Conservation (phyloP, 2,113 vertebrate species). For the Nesogale talazaci region DNA sequence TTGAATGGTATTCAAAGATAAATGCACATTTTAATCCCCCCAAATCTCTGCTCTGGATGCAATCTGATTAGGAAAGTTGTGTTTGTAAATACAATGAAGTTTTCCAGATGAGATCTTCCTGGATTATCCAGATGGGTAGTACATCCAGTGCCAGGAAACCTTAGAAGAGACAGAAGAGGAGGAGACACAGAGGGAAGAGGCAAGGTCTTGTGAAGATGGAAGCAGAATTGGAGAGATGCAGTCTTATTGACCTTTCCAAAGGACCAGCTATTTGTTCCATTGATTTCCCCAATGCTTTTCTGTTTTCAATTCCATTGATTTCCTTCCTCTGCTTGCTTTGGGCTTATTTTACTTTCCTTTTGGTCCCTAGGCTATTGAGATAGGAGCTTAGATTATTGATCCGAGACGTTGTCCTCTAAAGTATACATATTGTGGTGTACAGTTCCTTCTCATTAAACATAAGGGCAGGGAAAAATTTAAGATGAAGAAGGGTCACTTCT, state of each 20-base stretch:
- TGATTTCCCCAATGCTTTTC: background rate
- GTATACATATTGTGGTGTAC: background rate
- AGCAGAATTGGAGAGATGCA: background rate
- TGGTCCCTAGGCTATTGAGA: background rate
- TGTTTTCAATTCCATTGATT: background rate
- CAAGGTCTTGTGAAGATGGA: background rate
- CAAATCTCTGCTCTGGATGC: background rate
- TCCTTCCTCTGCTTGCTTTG: background rate
- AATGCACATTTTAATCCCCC: background rate
- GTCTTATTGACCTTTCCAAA: constrained; percentile 21
- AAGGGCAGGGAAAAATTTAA: background rate
- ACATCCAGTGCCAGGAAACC: background rate
- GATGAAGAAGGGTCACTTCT: background rate
- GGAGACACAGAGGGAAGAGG: background rate
- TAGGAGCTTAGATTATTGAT: background rate
- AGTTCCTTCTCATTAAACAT: constrained; percentile 21
- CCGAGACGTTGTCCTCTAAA: background rate
- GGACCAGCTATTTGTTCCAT: background rate
- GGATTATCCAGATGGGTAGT: background rate
- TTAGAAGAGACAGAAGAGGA: background rate
- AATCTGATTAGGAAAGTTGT: background rate
- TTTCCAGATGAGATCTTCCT: background rate
- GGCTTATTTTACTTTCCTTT: background rate
- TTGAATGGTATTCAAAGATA: background rate
- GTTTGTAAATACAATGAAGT: background rate